These are phyloP conservation scores for Thecocarcelia acutangulata DNA, from an alignment of 2,888 invertebrate species.

Conservation along the genomic window DNA sequence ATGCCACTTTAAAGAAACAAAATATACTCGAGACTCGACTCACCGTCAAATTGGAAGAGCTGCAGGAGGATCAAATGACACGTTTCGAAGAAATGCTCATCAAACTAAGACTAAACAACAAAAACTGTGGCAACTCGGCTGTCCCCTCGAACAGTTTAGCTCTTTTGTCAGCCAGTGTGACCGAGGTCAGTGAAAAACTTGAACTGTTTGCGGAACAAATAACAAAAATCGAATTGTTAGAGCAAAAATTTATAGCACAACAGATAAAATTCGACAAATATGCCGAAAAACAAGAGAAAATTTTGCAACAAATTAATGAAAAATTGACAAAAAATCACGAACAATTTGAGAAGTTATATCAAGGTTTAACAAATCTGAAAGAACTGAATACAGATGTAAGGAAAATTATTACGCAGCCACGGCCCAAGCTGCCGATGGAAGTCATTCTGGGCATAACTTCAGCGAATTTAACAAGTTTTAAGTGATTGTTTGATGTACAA, in stretches of 20 bases:
- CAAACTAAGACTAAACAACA: conserved; percentile 38
- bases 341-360: conserved; percentile 28
- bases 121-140: conserved; percentile 5
- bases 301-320: conserved; percentile 33
- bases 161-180: conserved; percentile 11
- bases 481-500: neutral
- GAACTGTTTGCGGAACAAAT: conserved; percentile 31
- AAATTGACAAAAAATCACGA: conserved; percentile 40
- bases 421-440: conserved; percentile 42
- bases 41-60: conserved; percentile 41
- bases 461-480: conserved; percentile 25
- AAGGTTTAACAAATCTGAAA: conserved; percentile 24
- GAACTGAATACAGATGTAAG: conserved; percentile 6
- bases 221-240: conserved; percentile 11
- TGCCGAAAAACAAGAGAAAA: conserved; percentile 5
- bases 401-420: neutral
- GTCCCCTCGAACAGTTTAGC: neutral
- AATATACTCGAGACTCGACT: conserved; percentile 46
- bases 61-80: conserved; percentile 41
- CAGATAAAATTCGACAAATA: conserved; percentile 9
- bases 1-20: conserved; percentile 43
- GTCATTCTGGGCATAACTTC: conserved; percentile 49
- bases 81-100: conserved; percentile 37
- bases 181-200: conserved; percentile 40
- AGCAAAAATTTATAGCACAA: conserved; percentile 25